phyloP scores from a whole-genome alignment of 2,797 vertebrate species.

The Macrochelys suwanniensis region DNA sequence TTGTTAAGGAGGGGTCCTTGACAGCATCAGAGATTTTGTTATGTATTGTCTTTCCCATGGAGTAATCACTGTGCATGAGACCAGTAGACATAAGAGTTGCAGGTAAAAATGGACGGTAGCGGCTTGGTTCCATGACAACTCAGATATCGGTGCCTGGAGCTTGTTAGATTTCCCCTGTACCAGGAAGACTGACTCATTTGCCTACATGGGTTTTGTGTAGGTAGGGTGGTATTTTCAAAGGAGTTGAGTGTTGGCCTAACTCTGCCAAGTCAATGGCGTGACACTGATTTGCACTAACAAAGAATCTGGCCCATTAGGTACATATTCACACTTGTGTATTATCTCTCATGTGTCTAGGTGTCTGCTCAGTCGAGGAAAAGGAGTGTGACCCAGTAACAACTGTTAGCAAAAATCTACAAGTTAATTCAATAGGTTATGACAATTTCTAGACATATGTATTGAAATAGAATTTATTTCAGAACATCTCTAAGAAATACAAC shows the following conservation, averaged over 20 bases:
- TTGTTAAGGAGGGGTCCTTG: neutral
- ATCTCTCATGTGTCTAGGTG: neutral
- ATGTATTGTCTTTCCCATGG: neutral
- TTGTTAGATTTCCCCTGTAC: neutral
- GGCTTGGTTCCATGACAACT: neutral
- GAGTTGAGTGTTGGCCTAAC: too few species aligned
- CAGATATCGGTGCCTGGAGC: neutral
- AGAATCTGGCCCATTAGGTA: too few species aligned
- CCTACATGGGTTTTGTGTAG: neutral
- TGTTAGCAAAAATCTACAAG: neutral
- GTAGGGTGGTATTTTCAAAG: too few species aligned
- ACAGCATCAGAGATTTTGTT: too few species aligned
- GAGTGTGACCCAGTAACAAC: neutral
- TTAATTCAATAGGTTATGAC: neutral
- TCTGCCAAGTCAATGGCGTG: too few species aligned
- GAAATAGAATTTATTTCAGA: neutral
- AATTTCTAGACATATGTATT: neutral
- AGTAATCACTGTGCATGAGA: neutral
- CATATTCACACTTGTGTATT: neutral
- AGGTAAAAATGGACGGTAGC: neutral
- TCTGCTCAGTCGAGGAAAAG: neutral
- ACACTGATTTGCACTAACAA: too few species aligned
- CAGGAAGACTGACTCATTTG: neutral
- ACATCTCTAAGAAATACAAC: neutral
- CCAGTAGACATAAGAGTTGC: neutral